Base-by-base conservation (phyloP, 2,797 vertebrate genomes). In the Aythya fuligula region DNA sequence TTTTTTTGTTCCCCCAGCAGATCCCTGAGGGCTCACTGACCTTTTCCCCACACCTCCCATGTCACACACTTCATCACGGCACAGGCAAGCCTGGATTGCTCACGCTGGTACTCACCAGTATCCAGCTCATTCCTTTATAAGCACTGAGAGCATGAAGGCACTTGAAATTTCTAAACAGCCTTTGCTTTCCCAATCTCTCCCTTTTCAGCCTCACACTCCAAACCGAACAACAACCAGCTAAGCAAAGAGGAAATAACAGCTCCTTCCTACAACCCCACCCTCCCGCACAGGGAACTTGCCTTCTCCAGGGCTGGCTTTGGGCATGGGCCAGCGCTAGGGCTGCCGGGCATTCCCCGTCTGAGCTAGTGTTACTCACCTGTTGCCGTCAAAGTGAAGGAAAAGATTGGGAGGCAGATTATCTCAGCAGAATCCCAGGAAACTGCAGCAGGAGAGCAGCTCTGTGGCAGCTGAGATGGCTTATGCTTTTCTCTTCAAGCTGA, bases 241-340 rank as follows among this genome's bases (percentile, higher is more conserved):
- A 67, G 43, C 1, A 0, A 78, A 49, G 67, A 93, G 91, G 97
- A 95, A 96, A 85, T 67, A 88, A 11, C 49, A 81, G 60, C 80
- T 94, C 64, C 81, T 95, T 93, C 89, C 94, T 83, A 14, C 58
- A 81, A 87, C 72, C 57, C 65, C 2, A 13, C 77, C 78, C 73
- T 54, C 54, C 57, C 4, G 8, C 0, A 0, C 15, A 4, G 27
- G 79, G 89, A 94, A 58, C 32, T 39, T 21, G 53, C 21, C 34
- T 56, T 70, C 51, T 87, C 74, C 8, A 30, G 56, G 91, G 76
- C 64, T 61, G 81, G 69, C 6, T 32, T 78, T 74, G 80, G 73
- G 16, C 32, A 36, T 7, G 0, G 0, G 61, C 89, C 91, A 94
- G 81, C 1, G 0, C 69, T 47, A 69, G 58, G 66, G 69, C 70